Base-by-base conservation (phyloP, 2,113 vertebrate genomes). In the Clarias batrachus region DNA sequence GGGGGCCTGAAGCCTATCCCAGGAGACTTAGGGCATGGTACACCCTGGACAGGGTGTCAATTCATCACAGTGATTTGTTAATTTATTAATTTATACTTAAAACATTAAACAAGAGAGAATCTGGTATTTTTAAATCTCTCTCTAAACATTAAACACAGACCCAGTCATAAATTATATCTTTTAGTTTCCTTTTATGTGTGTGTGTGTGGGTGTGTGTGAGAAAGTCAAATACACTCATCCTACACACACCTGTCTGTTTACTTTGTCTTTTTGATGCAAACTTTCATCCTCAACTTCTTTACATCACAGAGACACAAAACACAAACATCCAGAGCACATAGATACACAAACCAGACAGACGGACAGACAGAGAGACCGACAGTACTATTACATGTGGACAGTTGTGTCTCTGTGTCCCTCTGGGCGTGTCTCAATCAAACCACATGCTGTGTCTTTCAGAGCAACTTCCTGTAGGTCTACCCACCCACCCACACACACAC, bases 201-300 rank as follows among this genome's bases (percentile, higher is more conserved):
- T 30, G 65, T 68, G 27, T 30, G 27, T 7, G 65, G 27, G 65
- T 30, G 65, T 14, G 65, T 14, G 65, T 16, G 65, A 16, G 68
- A 71, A 21, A 71, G 68, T 73, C 37, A 73, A 73, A 48, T 19
- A 73, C 19, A 41, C 37, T 48, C 21, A 10, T 33, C 71, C 71
- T 52, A 52, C 71, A 74, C 11, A 74, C 71, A 74, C 37, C 71
- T 74, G 71, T 74, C 19, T 74, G 41, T 52, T 74, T 74, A 74
- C 71, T 12, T 74, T 52, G 71, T 74, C 71, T 74, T 52, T 74
- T 41, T 52, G 33, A 41, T 73, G 19, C 3, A 41, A 1, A 3
- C 10, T 48, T 73, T 48, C 33, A 48, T 73, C 70, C 70, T 41
- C 4, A 2, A 48, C 21, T 9, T 48, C 37, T 11, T 41, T 48